Evolutionary conservation across 2,888 invertebrate genomes (phyloP), one percentile per base, ranked within the genome.

Genomic region (Cataglyphis cursor): DNA sequence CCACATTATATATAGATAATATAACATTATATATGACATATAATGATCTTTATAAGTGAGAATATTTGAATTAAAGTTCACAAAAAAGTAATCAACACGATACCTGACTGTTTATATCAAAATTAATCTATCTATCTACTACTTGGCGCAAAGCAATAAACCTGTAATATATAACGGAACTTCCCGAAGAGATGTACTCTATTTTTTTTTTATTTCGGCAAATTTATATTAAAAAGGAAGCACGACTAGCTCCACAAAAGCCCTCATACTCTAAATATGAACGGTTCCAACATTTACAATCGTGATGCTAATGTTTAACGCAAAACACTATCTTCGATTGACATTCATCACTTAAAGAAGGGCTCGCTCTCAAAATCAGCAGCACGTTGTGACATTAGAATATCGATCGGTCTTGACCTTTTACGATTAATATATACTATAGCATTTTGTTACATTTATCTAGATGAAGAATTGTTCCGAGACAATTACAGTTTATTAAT

Each of bases 341-440:
- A 72, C 8, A 51, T 51, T 51, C 86, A 85, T 88, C 41, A 15
- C 21, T 41, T 44, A 28, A 51, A 51, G 18, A 78, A 18, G 18
- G 21, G 31, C 35, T 48, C 8, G 21, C 31, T 28, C 9, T 68
- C 44, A 72, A 70, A 61, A 72, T 80, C 78, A 44, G 59, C 48
- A 61, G 35, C 31, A 31, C 24, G 5, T 41, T 24, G 28, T 18
- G 21, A 48, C 35, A 64, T 64, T 35, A 64, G 9, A 83, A 84
- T 87, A 81, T 85, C 61, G 81, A 75, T 83, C 86, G 83, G 85
- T 86, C 75, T 87, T 87, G 87, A 64, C 1, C 3, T 64, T 64
- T 35, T 61, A 61, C 31, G 18, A 64, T 28, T 28, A 28, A 59
- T 28, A n/a, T 6, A n/a, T 44, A 44, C 10, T 28, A 28, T 28